Evolutionary conservation across 2,888 invertebrate species (phyloP).

Genomic region (Lepidocyrtinus sp.): DNA sequence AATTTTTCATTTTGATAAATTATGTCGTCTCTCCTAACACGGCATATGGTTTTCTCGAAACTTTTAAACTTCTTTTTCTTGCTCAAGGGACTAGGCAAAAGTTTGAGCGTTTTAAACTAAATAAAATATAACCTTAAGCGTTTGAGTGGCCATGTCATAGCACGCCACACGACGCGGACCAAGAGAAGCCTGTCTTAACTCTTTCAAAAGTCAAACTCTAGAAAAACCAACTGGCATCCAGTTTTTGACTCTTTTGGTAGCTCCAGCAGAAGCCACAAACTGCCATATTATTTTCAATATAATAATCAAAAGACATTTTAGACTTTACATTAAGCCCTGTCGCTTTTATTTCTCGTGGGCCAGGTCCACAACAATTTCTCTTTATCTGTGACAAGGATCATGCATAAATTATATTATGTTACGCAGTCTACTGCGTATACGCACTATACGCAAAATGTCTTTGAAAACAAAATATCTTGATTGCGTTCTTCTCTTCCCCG

Average conservation of each 20-base stretch:
- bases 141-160: neutral
- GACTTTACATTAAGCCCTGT: neutral
- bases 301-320: neutral
- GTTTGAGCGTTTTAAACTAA: neutral
- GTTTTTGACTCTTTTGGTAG: neutral
- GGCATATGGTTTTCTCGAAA: conserved; percentile 6
- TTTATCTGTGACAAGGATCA: conserved; percentile 40
- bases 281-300: conserved; percentile 13
- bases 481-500: neutral
- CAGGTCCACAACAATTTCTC: conserved; percentile 1
- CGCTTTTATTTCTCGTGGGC: neutral
- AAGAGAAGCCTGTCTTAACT: too few species aligned
- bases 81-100: conserved; percentile 27
- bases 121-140: neutral
- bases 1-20: conserved; percentile 35
- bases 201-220: neutral
- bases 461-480: neutral
- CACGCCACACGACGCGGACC: neutral
- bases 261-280: conserved; percentile 33
- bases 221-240: neutral
- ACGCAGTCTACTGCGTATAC: neutral
- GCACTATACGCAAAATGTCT: neutral
- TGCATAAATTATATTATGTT: conserved; percentile 39
- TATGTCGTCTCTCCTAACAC: conserved; percentile 27
- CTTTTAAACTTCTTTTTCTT: conserved; percentile 27